Base-by-base conservation (phyloP, 1,140 invertebrate genomes). In the Scaptomyza hsui region DNA sequence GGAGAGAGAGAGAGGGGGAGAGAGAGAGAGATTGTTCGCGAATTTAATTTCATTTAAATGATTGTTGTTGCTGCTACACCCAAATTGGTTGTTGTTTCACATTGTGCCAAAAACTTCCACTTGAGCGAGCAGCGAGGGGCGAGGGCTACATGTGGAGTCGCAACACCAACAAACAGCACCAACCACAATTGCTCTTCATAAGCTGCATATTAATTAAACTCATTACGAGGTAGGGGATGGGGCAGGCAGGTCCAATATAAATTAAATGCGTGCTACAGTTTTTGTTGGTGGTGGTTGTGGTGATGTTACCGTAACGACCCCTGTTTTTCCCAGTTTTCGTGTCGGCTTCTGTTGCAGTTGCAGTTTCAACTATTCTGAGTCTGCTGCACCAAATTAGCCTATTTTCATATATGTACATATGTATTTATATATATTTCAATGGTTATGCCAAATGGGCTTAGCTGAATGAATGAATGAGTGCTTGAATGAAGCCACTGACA, bases 371-470 rank as follows among this genome's bases (percentile, higher is more conserved):
- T 29, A 26, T 3, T 10, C 39, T 19, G 39, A 44, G 24, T 19
- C 5, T 4, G 24, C 24, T 26, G 29, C 18, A 56, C 72, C 81
- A 80, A 83, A 83, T 83, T 83, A 72, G 76, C 76, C 76, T 85
- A 86, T 83, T 80, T 86, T 79, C 72, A 79, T 72, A 85, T 85
- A 80, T 67, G n/a, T n/a, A n/a, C n/a, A n/a, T n/a, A n/a, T n/a
- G n/a, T n/a, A n/a, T n/a, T n/a, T n/a, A 26, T 4, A 26, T 26
- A 26, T 1, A 4, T 21, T 29, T 10, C 9, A 10, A 35, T 35
- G 9, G 79, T 63, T 65, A 63, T 75, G 64, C 65, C n/a, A 49
- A 64, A 59, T 41, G 45, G 51, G 53, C 72, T 75, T 35, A 68
- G 75, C 64, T 55, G 35, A 53, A 39, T 53, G 49, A 19, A n/a